Evolutionary conservation across 2,797 vertebrate species (phyloP).

Genomic region (Coccyzus lansbergi): DNA sequence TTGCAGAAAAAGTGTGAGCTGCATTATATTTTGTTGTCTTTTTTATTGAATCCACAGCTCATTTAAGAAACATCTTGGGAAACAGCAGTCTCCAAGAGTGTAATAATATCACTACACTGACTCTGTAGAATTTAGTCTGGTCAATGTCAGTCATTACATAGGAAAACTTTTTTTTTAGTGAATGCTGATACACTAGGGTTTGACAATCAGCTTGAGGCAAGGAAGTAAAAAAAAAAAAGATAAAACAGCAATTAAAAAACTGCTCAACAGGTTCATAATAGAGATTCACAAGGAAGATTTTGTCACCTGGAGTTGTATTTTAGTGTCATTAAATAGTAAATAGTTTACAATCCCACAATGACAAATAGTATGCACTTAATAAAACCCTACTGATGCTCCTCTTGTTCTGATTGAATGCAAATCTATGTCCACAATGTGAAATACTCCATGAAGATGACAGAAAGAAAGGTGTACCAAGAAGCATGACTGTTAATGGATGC

Average conservation of each 20-base stretch:
- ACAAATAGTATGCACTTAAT: not conserved
- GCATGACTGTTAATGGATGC: not conserved
- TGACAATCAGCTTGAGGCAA: not conserved
- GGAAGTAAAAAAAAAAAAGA: not conserved
- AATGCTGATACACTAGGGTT: not conserved
- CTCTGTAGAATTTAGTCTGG: not conserved
- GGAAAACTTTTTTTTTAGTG: not conserved
- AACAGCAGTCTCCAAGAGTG: not conserved
- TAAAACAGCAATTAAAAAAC: not conserved
- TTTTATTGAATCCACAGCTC: not conserved
- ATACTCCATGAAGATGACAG: not conserved
- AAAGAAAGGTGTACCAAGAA: not conserved
- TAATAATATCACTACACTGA: not conserved
- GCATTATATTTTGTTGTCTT: not conserved
- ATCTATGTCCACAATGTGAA: not conserved
- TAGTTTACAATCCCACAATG: not conserved
- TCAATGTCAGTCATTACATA: not conserved
- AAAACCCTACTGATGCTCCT: not conserved
- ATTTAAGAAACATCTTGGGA: constrained; percentile 5
- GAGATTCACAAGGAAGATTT: not conserved
- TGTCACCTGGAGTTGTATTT: not conserved
- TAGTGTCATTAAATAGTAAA: not conserved
- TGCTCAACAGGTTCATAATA: not conserved
- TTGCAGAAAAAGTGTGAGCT: not conserved
- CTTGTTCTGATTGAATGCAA: not conserved